A percentile compares a stretch with the other conserved stretches of the same genome.
Conservation (phyloP, 2,888 invertebrate species). For the Plusia festucae region DNA sequence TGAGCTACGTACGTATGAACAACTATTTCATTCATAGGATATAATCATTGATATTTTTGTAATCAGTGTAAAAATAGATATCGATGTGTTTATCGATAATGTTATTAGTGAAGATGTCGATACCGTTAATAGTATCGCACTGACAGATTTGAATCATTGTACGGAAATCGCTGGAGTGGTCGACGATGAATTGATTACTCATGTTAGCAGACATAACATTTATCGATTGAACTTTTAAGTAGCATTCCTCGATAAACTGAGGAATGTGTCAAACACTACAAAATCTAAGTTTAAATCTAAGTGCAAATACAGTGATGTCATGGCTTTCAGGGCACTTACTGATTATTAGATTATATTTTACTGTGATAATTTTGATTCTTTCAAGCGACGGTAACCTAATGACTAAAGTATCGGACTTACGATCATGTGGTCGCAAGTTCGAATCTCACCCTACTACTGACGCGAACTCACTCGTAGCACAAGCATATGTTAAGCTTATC, state of each 20-base stretch:
- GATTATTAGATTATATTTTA: too few species aligned
- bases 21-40: constrained; percentile 61
- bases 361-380: too few species aligned
- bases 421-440: too few species aligned
- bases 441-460: too few species aligned
- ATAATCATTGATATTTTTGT: constrained; percentile 50
- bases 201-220: constrained; percentile 18
- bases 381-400: too few species aligned
- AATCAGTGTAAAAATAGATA: constrained; percentile 52
- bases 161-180: constrained; percentile 34
- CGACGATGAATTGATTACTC: constrained; percentile 25
- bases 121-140: constrained; percentile 28
- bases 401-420: too few species aligned
- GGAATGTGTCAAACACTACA: background rate
- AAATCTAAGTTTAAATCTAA: background rate
- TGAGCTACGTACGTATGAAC: constrained; percentile 57
- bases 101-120: constrained; percentile 26
- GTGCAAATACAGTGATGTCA: background rate
- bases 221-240: constrained; percentile 13
- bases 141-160: constrained; percentile 29
- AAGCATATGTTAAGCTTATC: too few species aligned
- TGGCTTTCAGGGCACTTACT: too few species aligned
- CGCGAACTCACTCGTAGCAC: too few species aligned
- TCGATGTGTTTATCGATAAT: constrained; percentile 32
- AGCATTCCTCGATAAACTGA: constrained; percentile 9